phyloP scores from a whole-genome alignment of 2,888 invertebrate species.

The Meta bourneti region DNA sequence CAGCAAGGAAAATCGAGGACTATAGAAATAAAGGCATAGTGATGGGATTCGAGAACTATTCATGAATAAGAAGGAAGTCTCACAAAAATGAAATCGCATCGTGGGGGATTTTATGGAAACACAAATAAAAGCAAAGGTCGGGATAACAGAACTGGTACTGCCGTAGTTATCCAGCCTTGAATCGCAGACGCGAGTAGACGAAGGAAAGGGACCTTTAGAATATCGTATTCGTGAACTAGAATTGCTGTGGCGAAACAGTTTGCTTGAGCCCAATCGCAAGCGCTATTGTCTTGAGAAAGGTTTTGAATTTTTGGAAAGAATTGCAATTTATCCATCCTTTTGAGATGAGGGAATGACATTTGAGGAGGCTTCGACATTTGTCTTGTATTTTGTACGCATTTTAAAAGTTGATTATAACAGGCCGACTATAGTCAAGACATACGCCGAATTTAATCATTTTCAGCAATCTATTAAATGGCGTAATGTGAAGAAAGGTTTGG shows the following conservation, averaged over 20 bases:
- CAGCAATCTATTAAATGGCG: too few relatives aligned
- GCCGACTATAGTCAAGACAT: too few relatives aligned
- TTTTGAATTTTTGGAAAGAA: too few relatives aligned
- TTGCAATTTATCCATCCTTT: too few relatives aligned
- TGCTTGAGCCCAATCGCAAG: slow-evolving; percentile 1
- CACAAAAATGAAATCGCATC: slow-evolving; percentile 30
- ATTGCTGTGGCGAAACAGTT: slow-evolving; percentile 8
- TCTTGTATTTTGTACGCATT: too few relatives aligned
- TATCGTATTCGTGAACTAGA: slow-evolving; percentile 22
- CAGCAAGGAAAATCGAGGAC: neutral
- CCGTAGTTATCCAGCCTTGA: neutral
- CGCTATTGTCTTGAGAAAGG: too few relatives aligned
- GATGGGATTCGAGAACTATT: slow-evolving; percentile 24
- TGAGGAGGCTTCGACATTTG: too few relatives aligned
- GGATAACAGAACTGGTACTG: neutral
- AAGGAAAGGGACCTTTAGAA: slow-evolving; percentile 17
- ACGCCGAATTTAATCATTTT: too few relatives aligned
- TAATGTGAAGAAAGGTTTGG: too few relatives aligned
- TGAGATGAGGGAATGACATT: too few relatives aligned
- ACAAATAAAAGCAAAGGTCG: slow-evolving; percentile 13
- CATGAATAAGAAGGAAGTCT: slow-evolving; percentile 16
- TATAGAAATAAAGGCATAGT: slow-evolving; percentile 14
- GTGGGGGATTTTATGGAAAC: slow-evolving; percentile 10
- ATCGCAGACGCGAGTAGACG: slow-evolving; percentile 17
- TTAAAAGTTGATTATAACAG: too few relatives aligned